Base-by-base conservation (phyloP, 2,113 vertebrate genomes). In the Thinocorus orbignyianus region DNA sequence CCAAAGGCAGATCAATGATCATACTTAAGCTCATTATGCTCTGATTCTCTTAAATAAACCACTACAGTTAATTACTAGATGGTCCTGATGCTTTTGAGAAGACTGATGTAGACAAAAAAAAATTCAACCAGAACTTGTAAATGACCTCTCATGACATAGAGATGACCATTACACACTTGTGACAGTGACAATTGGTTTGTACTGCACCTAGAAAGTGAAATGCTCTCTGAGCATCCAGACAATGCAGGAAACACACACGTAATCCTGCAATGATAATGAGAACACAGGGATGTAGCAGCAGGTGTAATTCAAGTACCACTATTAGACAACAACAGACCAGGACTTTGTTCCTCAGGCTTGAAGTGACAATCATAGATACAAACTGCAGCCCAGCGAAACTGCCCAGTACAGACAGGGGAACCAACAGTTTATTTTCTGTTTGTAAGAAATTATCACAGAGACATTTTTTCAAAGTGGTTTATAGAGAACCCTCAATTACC, bases 1-100 rank as follows among this genome's bases (percentile, higher is more conserved):
- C 71, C 37, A 73, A 44, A 72, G 55, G n/a, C 87, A 91, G 46
- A 31, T 6, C 33, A 41, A 1, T 20, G 25, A 49, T 58, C 31
- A 17, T 8, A 41, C 49, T 89, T 79, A 37, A 72, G 61, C 28
- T 42, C n/a, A 69, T 44, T 81, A 52, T 13, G 1, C 69, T 72
- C 66, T 16, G 37, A 58, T 77, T 90, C 82, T 42, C 25, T 76
- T 65, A 88, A 79, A 74, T 33, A 64, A 91, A 78, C 51, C 58
- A n/a, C n/a, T 83, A 37, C 8, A 80, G 44, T 71, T 85, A 85
- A 86, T 91, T 93, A 73, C n/a, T 87, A 49, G 48, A 57, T 44
- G 57, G 41, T 26, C 18, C 58, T 90, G 68, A 58, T 35, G 33
- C 55, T 66, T 71, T 46, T 13, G 42, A 94, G 39, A 76, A 94